These are phyloP conservation scores for Lepus oiostolus DNA, from an alignment of 2,797 vertebrate species.

Conservation along the genomic window DNA sequence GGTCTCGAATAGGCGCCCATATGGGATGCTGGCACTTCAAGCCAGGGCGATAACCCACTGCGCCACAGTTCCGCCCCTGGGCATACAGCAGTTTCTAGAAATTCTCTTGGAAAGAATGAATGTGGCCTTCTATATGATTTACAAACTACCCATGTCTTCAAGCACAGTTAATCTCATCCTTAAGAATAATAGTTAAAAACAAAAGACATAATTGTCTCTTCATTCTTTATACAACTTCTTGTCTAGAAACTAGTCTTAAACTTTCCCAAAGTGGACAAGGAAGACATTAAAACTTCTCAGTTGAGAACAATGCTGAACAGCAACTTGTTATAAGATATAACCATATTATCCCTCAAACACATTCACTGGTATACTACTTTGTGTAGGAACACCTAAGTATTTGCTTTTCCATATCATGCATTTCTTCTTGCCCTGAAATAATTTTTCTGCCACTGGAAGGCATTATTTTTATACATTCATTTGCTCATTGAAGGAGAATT, in stretches of 20 bases:
- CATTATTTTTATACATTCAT: not conserved
- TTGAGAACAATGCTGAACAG: not conserved
- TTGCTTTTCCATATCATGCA: not conserved
- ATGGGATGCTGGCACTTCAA: no score
- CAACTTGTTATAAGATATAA: not conserved
- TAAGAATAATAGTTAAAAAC: not conserved
- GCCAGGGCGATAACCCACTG: no score
- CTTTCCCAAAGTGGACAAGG: not conserved
- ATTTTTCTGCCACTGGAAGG: not conserved
- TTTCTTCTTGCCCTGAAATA: conserved; percentile 36
- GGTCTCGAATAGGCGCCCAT: no score
- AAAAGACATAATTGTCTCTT: not conserved
- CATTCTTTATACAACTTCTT: not conserved
- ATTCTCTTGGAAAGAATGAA: not conserved
- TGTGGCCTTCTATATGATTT: not conserved
- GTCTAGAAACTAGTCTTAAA: not conserved
- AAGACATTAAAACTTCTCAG: not conserved
- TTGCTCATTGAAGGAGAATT: conserved; percentile 13
- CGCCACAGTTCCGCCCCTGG: not conserved
- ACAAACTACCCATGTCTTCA: not conserved
- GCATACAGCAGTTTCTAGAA: not conserved
- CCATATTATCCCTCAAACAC: not conserved
- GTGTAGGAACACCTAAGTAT: not conserved
- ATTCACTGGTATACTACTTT: not conserved
- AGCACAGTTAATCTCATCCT: not conserved